Base-by-base conservation (phyloP, 1,140 invertebrate genomes). In the Hydropsyche tenuis region DNA sequence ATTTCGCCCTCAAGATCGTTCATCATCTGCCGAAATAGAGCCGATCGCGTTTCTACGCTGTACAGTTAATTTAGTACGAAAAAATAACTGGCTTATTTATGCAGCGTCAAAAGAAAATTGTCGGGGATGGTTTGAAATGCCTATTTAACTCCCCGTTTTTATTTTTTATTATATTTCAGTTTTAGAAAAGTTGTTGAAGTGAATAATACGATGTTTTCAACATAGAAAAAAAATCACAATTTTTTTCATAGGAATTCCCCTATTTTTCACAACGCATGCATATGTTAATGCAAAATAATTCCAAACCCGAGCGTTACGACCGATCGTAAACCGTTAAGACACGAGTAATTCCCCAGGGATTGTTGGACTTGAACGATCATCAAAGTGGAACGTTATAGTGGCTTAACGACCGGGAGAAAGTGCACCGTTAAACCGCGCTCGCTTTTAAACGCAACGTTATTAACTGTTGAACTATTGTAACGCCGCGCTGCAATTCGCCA, bases 321-420 rank as follows among this genome's bases (percentile, higher is more conserved):
- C 42, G 27, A 65, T 45, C 63, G 63, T 65, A 65, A 65, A 65
- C 27, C 63, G 63, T 63, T 63, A 63, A n/a, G 30, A 63, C 25
- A 43, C 30, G 63, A 43, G 63, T 14, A 65, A 65, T 65, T 45
- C 37, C 20, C 63, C 30, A 12, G 30, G 63, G 37, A 51, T 16
- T 22, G 56, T 60, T 25, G 56, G 20, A 22, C 56, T 63, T 11
- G 48, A 63, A 65, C 42, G 63, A 65, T 65, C 63, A 43, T 68
- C 65, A 68, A 68, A 68, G 23, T 48, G 22, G 20, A 42, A 68
- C 45, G 43, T 48, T 68, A 48, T 48, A 37, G 30, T 68, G 65
- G 37, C 65, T 68, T 48, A 68, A 68, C 63, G 18, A 48, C 65
- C 22, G 14, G 65, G 65, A 27, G 65, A 68, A 48, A 68, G 65